Percentiles rank a stretch among this genome's conserved stretches.
Evolutionary conservation across 1,140 invertebrate species (phyloP).

Genomic region (Onthophagus taurus): DNA sequence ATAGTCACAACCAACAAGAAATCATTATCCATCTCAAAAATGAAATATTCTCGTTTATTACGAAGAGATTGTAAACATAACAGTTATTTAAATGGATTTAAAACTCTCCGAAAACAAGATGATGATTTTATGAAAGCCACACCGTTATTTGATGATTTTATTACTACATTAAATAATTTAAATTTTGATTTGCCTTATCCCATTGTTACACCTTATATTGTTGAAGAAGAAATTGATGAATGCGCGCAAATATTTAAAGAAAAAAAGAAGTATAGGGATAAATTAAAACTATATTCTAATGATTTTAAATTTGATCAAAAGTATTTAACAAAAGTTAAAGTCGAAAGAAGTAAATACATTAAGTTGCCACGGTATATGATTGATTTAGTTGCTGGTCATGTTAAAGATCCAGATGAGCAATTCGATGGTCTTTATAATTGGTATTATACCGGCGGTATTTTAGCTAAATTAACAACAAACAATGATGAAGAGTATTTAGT

Average conservation of each 20-base stretch:
- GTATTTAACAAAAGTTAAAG: slow-evolving; percentile 2
- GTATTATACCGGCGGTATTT: slow-evolving; percentile 12
- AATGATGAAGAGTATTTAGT: slow-evolving; percentile 3
- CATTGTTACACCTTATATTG: not conserved
- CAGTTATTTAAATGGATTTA: no score
- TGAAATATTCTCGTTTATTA: no score
- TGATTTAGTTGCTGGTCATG: not conserved
- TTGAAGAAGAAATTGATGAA: not conserved
- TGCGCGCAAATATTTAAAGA: slow-evolving; percentile 1
- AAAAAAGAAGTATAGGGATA: slow-evolving; percentile 4
- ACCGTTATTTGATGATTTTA: slow-evolving; percentile 10
- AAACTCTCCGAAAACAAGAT: no score
- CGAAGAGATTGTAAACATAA: no score
- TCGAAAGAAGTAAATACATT: slow-evolving; percentile 3
- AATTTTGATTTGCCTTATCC: slow-evolving; percentile 10
- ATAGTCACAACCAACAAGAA: no score
- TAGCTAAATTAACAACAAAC: not conserved
- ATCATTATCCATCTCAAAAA: no score
- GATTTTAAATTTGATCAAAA: slow-evolving; percentile 5
- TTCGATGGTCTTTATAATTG: slow-evolving; percentile 11
- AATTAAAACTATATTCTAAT: not conserved
- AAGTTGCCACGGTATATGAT: slow-evolving; percentile 9
- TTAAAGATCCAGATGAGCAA: slow-evolving; percentile 10
- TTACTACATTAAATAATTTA: not conserved
- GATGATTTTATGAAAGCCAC: no score